These are phyloP conservation scores for Eidolon dupreanum DNA, from an alignment of 2,797 vertebrate genomes.

Conservation along the genomic window DNA sequence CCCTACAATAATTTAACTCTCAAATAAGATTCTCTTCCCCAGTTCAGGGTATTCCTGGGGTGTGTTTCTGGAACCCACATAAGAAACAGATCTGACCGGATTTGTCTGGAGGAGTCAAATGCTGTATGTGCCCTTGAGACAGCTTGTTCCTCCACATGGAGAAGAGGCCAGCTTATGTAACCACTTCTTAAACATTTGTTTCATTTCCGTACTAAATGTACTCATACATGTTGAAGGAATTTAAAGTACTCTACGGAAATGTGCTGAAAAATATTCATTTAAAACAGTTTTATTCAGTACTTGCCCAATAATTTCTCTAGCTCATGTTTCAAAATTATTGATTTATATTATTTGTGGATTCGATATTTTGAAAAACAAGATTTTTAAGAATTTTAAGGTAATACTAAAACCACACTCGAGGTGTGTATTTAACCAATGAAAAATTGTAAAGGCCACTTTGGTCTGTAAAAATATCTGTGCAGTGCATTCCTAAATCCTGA, in stretches of 20 bases:
- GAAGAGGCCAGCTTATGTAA: slow-evolving; percentile 65
- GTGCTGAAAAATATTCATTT: slow-evolving; percentile 68
- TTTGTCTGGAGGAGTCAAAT: neutral
- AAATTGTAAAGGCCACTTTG: neutral
- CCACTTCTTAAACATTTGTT: slow-evolving; percentile 69
- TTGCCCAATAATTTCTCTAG: slow-evolving; percentile 60
- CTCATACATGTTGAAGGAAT: slow-evolving; percentile 65
- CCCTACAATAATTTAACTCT: neutral
- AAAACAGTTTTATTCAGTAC: slow-evolving; percentile 51
- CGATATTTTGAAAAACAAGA: slow-evolving; percentile 45
- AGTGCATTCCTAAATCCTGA: neutral
- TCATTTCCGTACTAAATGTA: slow-evolving; percentile 67
- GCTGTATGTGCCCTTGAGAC: slow-evolving; percentile 12
- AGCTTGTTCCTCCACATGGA: slow-evolving; percentile 12
- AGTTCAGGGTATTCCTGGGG: neutral
- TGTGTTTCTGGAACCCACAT: neutral
- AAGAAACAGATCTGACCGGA: neutral
- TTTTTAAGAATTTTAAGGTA: slow-evolving; percentile 22
- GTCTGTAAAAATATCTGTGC: neutral
- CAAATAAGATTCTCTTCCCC: neutral
- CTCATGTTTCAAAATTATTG: slow-evolving; percentile 67
- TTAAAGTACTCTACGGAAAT: slow-evolving; percentile 73
- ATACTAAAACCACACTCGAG: neutral
- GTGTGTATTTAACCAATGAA: neutral
- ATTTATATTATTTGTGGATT: slow-evolving; percentile 56